Evolutionary conservation across 2,797 vertebrate genomes (phyloP).

Genomic region (Phyllotis vaccarum): DNA sequence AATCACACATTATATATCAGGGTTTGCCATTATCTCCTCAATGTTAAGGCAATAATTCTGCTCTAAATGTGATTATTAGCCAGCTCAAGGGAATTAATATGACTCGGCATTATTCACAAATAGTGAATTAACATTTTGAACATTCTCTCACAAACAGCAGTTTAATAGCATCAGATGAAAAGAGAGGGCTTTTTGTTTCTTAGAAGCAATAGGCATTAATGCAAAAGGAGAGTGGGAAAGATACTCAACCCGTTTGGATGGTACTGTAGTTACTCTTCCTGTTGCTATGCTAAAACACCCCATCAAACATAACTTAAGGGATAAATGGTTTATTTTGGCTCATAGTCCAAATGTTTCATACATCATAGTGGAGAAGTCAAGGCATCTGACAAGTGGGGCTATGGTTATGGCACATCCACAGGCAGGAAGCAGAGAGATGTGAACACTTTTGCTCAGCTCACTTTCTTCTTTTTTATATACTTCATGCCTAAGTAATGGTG

Average conservation of each 20-base stretch:
- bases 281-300: neutral
- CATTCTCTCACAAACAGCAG: neutral
- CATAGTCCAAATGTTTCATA: neutral
- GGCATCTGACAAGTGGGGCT: neutral
- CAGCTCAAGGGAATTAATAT: neutral
- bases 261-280: neutral
- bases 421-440: neutral
- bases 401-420: neutral
- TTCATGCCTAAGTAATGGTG: neutral
- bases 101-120: neutral
- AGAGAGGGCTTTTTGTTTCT: neutral
- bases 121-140: neutral
- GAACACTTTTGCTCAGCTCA: neutral
- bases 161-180: neutral
- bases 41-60: neutral
- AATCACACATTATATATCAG: neutral
- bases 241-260: neutral
- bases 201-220: neutral
- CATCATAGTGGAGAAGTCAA: neutral
- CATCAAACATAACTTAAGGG: neutral
- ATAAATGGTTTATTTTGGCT: neutral
- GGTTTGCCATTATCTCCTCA: neutral
- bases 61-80: neutral
- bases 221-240: neutral
- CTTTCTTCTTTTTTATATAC: neutral